Percentiles rank a stretch among this genome's conserved stretches.
Conservation (phyloP, 37 sponge, comb jelly and placozoan species). For the Aphrocallistes beatrix region DNA sequence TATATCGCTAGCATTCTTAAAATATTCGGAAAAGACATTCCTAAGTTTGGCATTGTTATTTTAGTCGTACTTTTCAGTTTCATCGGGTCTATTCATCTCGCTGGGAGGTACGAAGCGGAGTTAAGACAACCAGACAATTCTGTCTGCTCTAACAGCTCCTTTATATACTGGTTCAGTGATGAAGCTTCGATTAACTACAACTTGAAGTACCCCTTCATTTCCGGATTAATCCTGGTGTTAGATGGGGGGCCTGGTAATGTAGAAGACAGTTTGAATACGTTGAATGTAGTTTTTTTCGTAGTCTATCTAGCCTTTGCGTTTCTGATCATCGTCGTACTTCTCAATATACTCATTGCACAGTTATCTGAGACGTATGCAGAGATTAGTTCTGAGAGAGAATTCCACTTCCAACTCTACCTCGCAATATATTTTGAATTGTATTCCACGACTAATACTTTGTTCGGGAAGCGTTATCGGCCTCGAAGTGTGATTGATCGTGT, state of each 20-base stretch:
- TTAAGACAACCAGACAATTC: not conserved
- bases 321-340: not conserved
- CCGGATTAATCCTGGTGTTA: not conserved
- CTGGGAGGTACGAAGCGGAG: slow-evolving; percentile 3
- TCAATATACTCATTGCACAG: slow-evolving; percentile 7
- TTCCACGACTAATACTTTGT: not conserved
- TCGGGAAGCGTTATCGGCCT: not conserved
- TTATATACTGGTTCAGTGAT: not conserved
- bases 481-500: not conserved
- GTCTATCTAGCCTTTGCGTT: not conserved
- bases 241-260: not conserved
- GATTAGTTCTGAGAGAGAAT: slow-evolving; percentile 8
- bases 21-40: not conserved
- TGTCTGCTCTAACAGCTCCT: not conserved
- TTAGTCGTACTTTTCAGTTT: not conserved
- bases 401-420: not conserved
- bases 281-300: not conserved
- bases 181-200: not conserved
- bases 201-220: not conserved
- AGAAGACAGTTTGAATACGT: not conserved
- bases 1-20: not conserved
- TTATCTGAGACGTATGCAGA: not conserved
- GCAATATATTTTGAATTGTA: not conserved
- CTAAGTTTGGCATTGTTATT: not conserved
- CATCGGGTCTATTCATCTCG: not conserved